Percentiles rank a stretch among this genome's conserved stretches.
Evolutionary conservation across 2,113 vertebrate genomes (phyloP).

Genomic region (Cepphus grylle): DNA sequence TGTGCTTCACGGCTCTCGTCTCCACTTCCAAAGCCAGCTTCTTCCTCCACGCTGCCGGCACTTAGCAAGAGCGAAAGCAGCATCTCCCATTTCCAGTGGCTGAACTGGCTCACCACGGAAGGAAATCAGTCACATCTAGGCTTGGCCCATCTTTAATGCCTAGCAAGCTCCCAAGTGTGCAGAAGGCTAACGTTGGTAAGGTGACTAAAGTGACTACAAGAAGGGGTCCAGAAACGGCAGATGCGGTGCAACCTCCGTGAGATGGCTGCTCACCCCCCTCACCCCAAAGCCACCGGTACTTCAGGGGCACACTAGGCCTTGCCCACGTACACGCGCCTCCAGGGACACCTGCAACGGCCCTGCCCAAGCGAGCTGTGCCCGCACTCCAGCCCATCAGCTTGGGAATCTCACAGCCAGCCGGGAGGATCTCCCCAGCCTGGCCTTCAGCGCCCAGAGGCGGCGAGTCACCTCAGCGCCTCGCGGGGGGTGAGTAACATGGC

Average conservation of each 20-base stretch:
- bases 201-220: no score
- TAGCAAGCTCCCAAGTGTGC: fast-evolving
- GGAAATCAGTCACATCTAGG: not conserved
- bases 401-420: fast-evolving
- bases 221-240: fast-evolving
- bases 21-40: not conserved
- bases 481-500: not conserved
- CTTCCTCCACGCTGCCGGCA: not conserved
- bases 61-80: not conserved
- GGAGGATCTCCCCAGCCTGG: not conserved
- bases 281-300: fast-evolving
- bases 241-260: fast-evolving
- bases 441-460: not conserved
- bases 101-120: not conserved
- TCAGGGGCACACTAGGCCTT: not conserved
- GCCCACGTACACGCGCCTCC: fast-evolving
- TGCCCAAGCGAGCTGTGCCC: fast-evolving
- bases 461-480: not conserved
- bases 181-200: fast-evolving
- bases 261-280: not conserved
- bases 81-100: not conserved
- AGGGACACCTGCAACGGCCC: fast-evolving
- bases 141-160: not conserved
- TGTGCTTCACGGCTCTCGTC: fast-evolving
- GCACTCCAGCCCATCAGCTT: fast-evolving